Percentiles rank a stretch among this genome's conserved stretches.
Evolutionary conservation across 2,797 vertebrate genomes (phyloP).

Genomic region (Hipposideros larvatus): DNA sequence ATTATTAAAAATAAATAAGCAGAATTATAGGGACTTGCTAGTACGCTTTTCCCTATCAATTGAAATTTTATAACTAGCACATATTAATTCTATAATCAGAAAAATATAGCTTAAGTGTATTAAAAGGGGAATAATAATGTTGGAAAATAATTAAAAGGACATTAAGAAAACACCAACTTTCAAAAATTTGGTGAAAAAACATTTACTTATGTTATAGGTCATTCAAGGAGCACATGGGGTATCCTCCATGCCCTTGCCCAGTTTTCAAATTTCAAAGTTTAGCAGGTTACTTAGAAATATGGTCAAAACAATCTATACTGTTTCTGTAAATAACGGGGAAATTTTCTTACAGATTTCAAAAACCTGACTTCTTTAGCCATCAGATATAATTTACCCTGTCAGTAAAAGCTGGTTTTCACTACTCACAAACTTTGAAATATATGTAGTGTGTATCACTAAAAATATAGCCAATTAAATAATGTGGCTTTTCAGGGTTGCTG

Average conservation of each 20-base stretch:
- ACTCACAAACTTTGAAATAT: neutral
- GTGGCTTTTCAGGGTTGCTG: neutral
- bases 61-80: neutral
- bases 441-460: neutral
- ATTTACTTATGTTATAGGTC: neutral
- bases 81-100: neutral
- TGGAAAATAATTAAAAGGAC: neutral
- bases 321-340: neutral
- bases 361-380: neutral
- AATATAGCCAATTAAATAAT: neutral
- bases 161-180: neutral
- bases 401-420: neutral
- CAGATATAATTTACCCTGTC: neutral
- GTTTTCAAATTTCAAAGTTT: neutral
- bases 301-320: neutral
- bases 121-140: neutral
- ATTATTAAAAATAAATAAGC: neutral
- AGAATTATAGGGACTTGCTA: neutral
- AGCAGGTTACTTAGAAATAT: neutral
- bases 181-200: neutral
- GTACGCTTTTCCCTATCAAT: neutral
- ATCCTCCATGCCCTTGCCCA: neutral
- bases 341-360: neutral
- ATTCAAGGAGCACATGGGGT: neutral
- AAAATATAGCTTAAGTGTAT: neutral